Evolutionary conservation across 2,797 vertebrate species (phyloP).

Genomic region (Chaetophractus vellerosus): DNA sequence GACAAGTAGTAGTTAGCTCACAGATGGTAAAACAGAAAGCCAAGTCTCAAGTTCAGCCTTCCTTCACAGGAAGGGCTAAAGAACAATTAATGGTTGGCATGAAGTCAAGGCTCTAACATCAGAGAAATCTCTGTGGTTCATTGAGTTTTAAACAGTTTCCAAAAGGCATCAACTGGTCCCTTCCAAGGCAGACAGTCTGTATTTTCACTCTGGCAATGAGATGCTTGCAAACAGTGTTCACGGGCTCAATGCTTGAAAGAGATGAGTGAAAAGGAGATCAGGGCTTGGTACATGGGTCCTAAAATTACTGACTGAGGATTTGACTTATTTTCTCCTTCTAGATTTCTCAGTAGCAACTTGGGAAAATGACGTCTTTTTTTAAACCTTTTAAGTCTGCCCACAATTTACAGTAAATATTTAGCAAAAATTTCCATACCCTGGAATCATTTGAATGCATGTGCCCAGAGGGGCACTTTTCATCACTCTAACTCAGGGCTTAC

Average conservation of each 20-base stretch:
- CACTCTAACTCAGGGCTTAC: background rate
- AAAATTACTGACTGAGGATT: background rate
- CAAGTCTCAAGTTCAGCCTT: background rate
- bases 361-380: conserved; percentile 26
- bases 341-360: conserved; percentile 34
- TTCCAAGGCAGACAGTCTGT: background rate
- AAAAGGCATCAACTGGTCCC: background rate
- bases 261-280: background rate
- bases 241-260: background rate
- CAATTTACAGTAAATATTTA: conserved; percentile 19
- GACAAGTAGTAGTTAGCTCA: background rate
- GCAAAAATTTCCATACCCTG: background rate
- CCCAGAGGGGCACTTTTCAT: background rate
- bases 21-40: conserved; percentile 33
- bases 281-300: background rate
- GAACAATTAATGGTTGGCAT: conserved; percentile 52
- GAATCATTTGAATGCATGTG: background rate
- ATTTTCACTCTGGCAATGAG: background rate
- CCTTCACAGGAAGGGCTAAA: conserved; percentile 44
- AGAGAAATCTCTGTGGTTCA: conserved; percentile 24
- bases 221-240: background rate
- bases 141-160: conserved; percentile 39
- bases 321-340: background rate
- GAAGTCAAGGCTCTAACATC: conserved; percentile 34
- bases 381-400: conserved; percentile 36